Percentiles rank a stretch among this genome's conserved stretches.
Evolutionary conservation across 2,113 vertebrate species (phyloP).

Genomic region (Gymnorhina tibicen): DNA sequence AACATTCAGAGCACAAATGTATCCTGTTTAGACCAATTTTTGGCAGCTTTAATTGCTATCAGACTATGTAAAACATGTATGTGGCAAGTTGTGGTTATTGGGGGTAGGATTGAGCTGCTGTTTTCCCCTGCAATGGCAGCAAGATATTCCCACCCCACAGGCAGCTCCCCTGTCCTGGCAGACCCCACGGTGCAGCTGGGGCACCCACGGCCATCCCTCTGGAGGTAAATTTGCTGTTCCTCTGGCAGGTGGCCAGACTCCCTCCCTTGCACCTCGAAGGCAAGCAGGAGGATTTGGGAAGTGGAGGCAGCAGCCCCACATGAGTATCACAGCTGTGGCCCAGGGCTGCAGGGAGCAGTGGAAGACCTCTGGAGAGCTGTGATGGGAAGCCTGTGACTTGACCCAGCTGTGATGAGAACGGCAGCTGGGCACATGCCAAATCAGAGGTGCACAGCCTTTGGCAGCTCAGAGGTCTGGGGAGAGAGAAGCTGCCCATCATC

Average conservation of each 20-base stretch:
- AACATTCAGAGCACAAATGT: not conserved
- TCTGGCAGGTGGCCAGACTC: accelerated
- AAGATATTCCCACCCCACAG: accelerated
- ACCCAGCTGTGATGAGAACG: accelerated
- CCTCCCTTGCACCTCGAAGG: not conserved
- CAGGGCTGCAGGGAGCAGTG: not conserved
- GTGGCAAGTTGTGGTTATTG: not conserved
- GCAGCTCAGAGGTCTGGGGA: not conserved
- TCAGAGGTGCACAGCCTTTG: not conserved
- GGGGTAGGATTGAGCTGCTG: not conserved
- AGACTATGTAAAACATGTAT: not conserved
- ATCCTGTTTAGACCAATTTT: not conserved
- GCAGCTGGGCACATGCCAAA: accelerated
- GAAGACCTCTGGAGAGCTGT: not conserved
- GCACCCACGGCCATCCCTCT: not conserved
- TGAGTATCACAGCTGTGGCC: accelerated
- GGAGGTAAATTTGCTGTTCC: not conserved
- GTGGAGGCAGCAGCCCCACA: not conserved
- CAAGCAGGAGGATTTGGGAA: not conserved
- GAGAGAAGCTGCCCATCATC: not conserved
- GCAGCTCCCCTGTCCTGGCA: not conserved
- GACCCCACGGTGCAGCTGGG: not conserved
- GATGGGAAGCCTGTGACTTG: not conserved
- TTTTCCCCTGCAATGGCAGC: not conserved
- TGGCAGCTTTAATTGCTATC: not conserved